A percentile compares a stretch with the other conserved stretches of the same genome.
Conservation (phyloP, 1,140 invertebrate species). For the Cydia splendana region DNA sequence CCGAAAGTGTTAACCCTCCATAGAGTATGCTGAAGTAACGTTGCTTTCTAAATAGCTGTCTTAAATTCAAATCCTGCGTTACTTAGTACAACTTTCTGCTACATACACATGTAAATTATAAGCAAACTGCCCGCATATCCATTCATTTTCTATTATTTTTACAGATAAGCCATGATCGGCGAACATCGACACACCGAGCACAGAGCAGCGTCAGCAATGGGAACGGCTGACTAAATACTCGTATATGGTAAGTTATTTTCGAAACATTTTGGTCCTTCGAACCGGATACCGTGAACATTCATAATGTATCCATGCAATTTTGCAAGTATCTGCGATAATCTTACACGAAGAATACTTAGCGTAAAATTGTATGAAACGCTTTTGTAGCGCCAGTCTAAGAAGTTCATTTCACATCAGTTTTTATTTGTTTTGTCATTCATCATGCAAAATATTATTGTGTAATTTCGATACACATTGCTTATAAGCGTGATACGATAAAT, state of each 20-base stretch:
- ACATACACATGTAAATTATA: neutral
- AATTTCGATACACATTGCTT: neutral
- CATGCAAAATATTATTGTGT: too few species aligned
- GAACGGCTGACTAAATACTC: neutral
- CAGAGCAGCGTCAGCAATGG: neutral
- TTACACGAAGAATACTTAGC: too few species aligned
- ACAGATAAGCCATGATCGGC: conserved; percentile 12
- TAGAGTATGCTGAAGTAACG: too few species aligned
- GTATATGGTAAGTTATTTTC: neutral
- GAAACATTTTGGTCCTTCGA: neutral
- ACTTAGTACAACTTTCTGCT: neutral
- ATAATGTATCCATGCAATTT: too few species aligned
- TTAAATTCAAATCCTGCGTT: too few species aligned
- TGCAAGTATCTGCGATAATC: too few species aligned
- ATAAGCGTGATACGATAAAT: neutral
- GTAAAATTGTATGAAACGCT: too few species aligned
- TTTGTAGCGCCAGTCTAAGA: too few species aligned
- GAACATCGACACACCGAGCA: neutral
- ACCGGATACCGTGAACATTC: neutral
- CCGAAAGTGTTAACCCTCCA: too few species aligned
- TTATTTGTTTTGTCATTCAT: too few species aligned
- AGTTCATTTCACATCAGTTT: too few species aligned
- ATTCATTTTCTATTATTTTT: neutral
- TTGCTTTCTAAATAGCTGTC: too few species aligned
- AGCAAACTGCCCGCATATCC: neutral